These are phyloP conservation scores for Argyra leucocephala DNA, from an alignment of 2,888 invertebrate species.

Conservation along the genomic window DNA sequence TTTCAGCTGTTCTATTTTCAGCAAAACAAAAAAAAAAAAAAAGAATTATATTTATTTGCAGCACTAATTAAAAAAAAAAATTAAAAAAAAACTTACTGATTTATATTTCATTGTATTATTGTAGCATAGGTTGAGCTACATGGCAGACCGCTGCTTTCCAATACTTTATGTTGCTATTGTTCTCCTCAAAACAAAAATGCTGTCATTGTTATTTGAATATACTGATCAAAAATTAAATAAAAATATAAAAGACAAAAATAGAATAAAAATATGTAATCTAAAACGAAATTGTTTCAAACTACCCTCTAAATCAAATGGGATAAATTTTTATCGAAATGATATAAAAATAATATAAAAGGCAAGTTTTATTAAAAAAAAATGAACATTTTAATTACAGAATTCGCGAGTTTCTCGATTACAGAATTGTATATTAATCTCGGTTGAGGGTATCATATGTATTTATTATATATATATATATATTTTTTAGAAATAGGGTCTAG, in stretches of 20 bases:
- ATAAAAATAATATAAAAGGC: neutral
- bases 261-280: neutral
- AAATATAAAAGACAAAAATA: neutral
- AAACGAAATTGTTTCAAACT: neutral
- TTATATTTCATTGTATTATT: slow-evolving; percentile 22
- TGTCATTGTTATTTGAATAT: neutral
- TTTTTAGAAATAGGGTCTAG: neutral
- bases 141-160: neutral
- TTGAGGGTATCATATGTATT: neutral
- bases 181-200: neutral
- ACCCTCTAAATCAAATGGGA: neutral
- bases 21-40: slow-evolving; percentile 18
- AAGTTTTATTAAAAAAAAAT: neutral
- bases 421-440: neutral
- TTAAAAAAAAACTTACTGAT: slow-evolving; percentile 19
- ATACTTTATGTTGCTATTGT: slow-evolving; percentile 5
- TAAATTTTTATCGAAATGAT: slow-evolving; percentile 1
- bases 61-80: slow-evolving; percentile 13
- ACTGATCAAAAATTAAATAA: slow-evolving; percentile 5
- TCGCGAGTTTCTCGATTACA: neutral
- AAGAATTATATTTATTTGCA: slow-evolving; percentile 14
- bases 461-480: no score
- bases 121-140: slow-evolving; percentile 24
- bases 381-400: neutral
- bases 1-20: slow-evolving; percentile 24